Evolutionary conservation across 2,113 vertebrate genomes (phyloP).

Genomic region (Aphelocoma coerulescens): DNA sequence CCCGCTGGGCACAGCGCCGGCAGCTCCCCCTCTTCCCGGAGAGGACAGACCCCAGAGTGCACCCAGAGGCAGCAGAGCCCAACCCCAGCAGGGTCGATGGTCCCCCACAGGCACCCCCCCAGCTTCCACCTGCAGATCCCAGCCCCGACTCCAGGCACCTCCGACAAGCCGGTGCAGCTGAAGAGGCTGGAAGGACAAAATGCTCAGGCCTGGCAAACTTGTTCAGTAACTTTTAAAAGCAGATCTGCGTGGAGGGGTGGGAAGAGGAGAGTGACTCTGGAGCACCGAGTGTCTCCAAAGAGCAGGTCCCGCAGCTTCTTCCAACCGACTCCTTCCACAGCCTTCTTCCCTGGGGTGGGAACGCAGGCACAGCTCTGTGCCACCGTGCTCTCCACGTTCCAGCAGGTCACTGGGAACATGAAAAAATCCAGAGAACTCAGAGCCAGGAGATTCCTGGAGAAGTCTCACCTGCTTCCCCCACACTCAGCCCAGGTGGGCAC

Average conservation of each 20-base stretch:
- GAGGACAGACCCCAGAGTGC: background rate
- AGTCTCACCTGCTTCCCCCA: background rate
- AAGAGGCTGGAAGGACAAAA: conserved; percentile 22
- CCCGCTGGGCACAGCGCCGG: fast-evolving
- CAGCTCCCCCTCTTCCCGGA: background rate
- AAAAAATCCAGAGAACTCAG: background rate
- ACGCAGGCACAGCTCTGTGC: background rate
- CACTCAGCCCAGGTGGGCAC: background rate
- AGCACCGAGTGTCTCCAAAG: background rate
- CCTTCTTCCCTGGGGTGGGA: background rate
- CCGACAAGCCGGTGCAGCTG: background rate
- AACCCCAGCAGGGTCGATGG: background rate
- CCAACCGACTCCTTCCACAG: background rate
- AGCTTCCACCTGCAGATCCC: background rate
- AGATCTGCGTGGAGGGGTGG: background rate
- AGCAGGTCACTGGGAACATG: fast-evolving
- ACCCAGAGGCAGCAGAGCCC: background rate
- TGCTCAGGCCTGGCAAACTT: conserved; percentile 1
- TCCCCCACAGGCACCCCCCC: background rate
- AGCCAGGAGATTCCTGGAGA: background rate
- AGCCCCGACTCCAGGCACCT: background rate
- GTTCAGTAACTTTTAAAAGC: conserved; percentile 39
- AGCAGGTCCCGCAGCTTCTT: background rate
- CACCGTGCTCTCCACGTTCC: background rate
- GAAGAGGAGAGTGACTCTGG: background rate